phyloP scores from a whole-genome alignment of 2,888 invertebrate species.

The Napeogenes sylphis region DNA sequence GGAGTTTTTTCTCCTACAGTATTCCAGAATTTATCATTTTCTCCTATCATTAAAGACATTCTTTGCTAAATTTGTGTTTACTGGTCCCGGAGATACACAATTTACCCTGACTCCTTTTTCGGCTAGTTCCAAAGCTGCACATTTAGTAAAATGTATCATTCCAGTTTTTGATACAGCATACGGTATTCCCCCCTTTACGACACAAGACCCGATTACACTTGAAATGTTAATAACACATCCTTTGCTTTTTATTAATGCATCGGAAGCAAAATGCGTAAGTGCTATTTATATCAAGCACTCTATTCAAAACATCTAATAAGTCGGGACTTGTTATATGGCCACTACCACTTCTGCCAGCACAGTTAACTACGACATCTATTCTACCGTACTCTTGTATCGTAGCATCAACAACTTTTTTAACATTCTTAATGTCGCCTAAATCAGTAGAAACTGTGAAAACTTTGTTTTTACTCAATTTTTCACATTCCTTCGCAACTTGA shows the following conservation, averaged over 20 bases:
- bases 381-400: constrained; percentile 8
- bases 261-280: not conserved
- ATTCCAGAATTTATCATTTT: constrained; percentile 2
- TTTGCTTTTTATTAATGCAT: not conserved
- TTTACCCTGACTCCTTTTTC: not conserved
- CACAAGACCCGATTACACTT: not conserved
- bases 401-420: constrained; percentile 8
- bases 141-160: not conserved
- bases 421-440: not conserved
- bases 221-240: constrained; percentile 3
- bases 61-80: not conserved
- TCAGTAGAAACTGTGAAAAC: constrained; percentile 6
- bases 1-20: not conserved
- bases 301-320: not conserved
- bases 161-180: not conserved
- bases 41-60: not conserved
- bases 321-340: not conserved
- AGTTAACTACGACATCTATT: constrained; percentile 14
- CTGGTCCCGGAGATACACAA: not conserved
- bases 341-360: constrained; percentile 1
- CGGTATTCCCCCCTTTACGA: not conserved
- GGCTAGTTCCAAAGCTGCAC: constrained; percentile 2
- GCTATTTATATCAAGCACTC: not conserved
- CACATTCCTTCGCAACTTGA: constrained; percentile 10
- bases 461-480: constrained; percentile 3